These are phyloP conservation scores for Tenebrosternarchus preto DNA, from an alignment of 2,113 vertebrate genomes.

Conservation along the genomic window DNA sequence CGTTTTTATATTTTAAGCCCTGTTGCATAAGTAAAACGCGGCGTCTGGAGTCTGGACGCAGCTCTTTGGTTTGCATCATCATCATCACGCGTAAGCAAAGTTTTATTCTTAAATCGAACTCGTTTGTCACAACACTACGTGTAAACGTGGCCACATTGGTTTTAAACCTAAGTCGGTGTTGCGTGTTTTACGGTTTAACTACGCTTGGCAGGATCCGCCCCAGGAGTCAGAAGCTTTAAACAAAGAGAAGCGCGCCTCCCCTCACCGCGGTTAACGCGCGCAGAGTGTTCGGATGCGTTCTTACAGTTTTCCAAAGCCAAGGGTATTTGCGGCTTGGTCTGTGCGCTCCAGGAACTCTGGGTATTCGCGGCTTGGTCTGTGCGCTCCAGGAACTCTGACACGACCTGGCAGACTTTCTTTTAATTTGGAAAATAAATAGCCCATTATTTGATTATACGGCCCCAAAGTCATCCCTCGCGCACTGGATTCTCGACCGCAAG, in stretches of 20 bases:
- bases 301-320: not conserved
- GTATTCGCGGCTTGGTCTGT: not conserved
- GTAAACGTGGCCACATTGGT: too few relatives aligned
- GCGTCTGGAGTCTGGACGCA: too few relatives aligned
- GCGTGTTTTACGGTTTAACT: too few relatives aligned
- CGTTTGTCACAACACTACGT: too few relatives aligned
- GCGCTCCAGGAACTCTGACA: too few relatives aligned
- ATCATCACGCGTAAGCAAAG: too few relatives aligned
- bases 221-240: constrained; percentile 62
- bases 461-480: not conserved
- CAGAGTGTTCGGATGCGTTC: constrained; percentile 50
- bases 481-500: not conserved
- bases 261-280: constrained; percentile 65
- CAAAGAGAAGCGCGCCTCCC: constrained; percentile 70
- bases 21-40: too few relatives aligned
- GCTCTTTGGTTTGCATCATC: too few relatives aligned
- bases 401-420: too few relatives aligned
- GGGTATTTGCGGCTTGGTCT: not conserved
- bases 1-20: too few relatives aligned
- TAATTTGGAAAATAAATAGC: not conserved
- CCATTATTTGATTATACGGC: not conserved
- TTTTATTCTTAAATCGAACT: too few relatives aligned
- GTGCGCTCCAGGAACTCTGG: not conserved
- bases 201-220: constrained; percentile 80
- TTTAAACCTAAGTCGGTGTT: too few relatives aligned